phyloP scores from a whole-genome alignment of 2,888 invertebrate genomes.

The Agrochola circellaris region DNA sequence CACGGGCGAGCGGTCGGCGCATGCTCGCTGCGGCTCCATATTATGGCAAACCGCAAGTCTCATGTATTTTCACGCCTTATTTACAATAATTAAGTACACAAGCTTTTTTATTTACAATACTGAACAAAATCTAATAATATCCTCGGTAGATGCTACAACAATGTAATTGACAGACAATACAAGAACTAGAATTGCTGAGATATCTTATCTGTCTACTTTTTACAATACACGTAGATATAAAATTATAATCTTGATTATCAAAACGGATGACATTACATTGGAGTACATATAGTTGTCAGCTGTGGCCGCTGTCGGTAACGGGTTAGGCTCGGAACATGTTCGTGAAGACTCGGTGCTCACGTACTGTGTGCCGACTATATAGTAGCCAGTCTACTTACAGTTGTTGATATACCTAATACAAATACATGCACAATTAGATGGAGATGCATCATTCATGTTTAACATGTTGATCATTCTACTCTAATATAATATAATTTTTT shows the following conservation, averaged over 20 bases:
- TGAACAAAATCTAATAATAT: slow-evolving; percentile 58
- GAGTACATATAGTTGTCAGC: not conserved
- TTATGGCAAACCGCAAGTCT: not conserved
- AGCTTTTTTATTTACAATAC: slow-evolving; percentile 72
- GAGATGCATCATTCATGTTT: not conserved
- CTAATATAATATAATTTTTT: too few species aligned
- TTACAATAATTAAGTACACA: slow-evolving; percentile 67
- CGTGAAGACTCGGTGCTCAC: not conserved
- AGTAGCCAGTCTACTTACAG: not conserved
- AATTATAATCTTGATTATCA: not conserved
- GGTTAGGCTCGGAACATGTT: not conserved
- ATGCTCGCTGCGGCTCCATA: not conserved
- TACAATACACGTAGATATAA: slow-evolving; percentile 35
- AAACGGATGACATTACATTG: not conserved
- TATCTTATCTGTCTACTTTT: slow-evolving; percentile 42
- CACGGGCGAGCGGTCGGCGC: not conserved
- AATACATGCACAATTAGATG: not conserved
- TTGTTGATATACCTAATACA: not conserved
- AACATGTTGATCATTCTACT: slow-evolving; percentile 5
- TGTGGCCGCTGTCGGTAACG: not conserved
- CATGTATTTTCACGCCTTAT: slow-evolving; percentile 63
- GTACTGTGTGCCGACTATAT: not conserved
- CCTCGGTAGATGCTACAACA: slow-evolving; percentile 27
- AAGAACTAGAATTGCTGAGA: slow-evolving; percentile 52
- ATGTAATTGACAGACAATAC: slow-evolving; percentile 60